Evolutionary conservation across 2,113 vertebrate genomes (phyloP).

Genomic region (Nycticorax nycticorax): DNA sequence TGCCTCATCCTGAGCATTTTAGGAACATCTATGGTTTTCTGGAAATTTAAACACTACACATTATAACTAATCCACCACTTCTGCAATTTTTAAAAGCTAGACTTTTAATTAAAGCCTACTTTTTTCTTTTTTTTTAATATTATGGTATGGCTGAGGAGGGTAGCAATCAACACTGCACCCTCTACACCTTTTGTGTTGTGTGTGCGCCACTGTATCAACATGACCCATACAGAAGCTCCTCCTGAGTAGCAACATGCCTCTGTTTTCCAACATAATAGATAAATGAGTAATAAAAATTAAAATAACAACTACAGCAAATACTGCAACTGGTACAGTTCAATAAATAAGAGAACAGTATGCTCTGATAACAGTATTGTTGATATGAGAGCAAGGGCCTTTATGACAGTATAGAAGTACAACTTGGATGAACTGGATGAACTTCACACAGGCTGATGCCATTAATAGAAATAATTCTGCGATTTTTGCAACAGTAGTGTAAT

Average conservation of each 20-base stretch:
- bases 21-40: neutral
- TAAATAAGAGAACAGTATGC: neutral
- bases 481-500: neutral
- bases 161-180: neutral
- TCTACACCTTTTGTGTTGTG: neutral
- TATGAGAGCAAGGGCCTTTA: neutral
- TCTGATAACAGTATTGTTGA: neutral
- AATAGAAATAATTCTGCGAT: neutral
- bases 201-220: neutral
- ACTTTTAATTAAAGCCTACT: neutral
- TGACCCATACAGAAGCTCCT: neutral
- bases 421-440: neutral
- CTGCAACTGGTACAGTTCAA: neutral
- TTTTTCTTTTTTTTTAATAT: neutral
- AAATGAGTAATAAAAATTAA: slow-evolving; percentile 27
- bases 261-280: neutral
- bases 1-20: neutral
- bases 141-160: neutral
- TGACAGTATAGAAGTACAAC: neutral
- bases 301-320: slow-evolving; percentile 15
- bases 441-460: neutral
- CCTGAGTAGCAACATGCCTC: neutral
- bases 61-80: neutral
- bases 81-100: neutral
- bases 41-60: neutral